Base-by-base conservation (phyloP, 1,140 invertebrate species). In the Coenobita brevimanus region DNA sequence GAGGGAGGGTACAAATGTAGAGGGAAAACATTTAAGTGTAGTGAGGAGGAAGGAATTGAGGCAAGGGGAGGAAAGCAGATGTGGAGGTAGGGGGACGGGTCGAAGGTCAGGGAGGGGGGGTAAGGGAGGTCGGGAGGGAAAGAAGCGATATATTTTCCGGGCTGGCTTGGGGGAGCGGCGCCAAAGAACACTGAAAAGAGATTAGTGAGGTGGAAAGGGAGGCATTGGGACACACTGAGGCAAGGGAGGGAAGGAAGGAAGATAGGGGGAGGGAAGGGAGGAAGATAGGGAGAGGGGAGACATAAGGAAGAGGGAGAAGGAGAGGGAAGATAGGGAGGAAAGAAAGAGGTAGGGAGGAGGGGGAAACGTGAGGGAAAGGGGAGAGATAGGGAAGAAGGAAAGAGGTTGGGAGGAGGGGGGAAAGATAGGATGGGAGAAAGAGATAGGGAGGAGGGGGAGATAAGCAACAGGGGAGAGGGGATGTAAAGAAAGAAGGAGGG, bases 41-140 rank as follows among this genome's bases (percentile, higher is more conserved):
- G 33, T 30, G 30, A n/a, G 62, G n/a, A 21, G 17, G n/a, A n/a
- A 64, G 62, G n/a, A 24, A 64, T 4, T 6, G 62, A n/a, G 27
- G n/a, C 6, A n/a, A 24, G n/a, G 6, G n/a, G 62, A 64, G 27
- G n/a, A 6, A 27, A n/a, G n/a, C 6, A 64, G 62, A 64, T 6
- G n/a, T 4, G n/a, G 62, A 27, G 62, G n/a, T 6, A 69, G 15
- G 17, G 27, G 33, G 15, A 33, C n/a, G 33, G 67, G 33, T n/a
- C 24, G 67, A 69, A 30, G 33, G 67, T 30, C n/a, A 69, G 67
- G 33, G 67, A 69, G 67, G 33, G 67, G 33, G 67, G 33, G 67
- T 30, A 30, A 69, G 67, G 33, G 67, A 69, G 67, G 33, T n/a
- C 24, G 30, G 33, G 67, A 69, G 67, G 33, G 13, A 69, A 30